Evolutionary conservation across 2,113 vertebrate species (phyloP), one percentile per base, ranked within the genome.

Genomic region (Thalassoma bifasciatum): DNA sequence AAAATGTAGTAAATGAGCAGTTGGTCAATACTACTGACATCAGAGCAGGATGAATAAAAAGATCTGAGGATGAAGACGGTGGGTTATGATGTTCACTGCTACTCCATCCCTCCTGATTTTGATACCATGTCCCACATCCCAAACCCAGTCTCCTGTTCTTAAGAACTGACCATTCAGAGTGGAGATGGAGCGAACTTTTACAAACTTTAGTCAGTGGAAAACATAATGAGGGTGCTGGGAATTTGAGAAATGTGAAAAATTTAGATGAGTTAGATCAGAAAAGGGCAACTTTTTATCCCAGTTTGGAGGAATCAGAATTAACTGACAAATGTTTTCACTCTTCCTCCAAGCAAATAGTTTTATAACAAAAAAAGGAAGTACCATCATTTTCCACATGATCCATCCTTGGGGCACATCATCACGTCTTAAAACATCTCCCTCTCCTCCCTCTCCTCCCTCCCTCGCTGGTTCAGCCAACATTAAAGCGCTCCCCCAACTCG

Each of bases 401-500:
- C 64, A 17, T 22, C 61, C 42, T 54, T 16, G 12, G 30, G n/a
- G 14, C 16, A 17, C 5, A 5, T 46, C 44, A 46, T 46, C 44
- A 46, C 17, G 11, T 51, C 30, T 10, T 24, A 40, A 13, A 13
- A 3, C 13, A 4, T 59, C 49, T 51, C 47, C 23, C 51, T 30
- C 51, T 37, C 51, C 49, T 51, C 47, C 23, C 51, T 30, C 51
- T 37, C 69, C 64, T 42, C 14, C 40, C 40, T 42, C 40, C 30
- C 30, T 30, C 30, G 10, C 49, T 66, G 42, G 22, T 13, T 47
- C 11, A n/a, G 23, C 49, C 40, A 78, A 78, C n/a, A 63, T 47
- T 69, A 23, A 61, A 58, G 80, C 77, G 62, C 13, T 40, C 77
- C 63, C 53, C 66, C 17, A 7, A 70, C 79, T 89, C 34, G 72